Base-by-base conservation (phyloP, 2,888 invertebrate genomes). In the Brachyptera risi region DNA sequence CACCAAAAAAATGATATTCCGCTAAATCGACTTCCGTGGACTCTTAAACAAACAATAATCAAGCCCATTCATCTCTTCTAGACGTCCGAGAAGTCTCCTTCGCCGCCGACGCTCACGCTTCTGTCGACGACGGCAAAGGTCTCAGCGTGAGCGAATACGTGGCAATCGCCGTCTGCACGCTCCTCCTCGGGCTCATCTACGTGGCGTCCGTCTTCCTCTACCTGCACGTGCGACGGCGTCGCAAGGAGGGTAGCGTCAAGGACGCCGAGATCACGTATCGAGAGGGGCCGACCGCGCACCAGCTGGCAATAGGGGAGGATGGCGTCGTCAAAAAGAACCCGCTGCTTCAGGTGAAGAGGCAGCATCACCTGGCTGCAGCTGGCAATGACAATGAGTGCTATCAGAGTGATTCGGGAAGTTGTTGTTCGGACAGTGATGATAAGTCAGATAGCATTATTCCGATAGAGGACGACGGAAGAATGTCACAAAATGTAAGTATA, bases 141-240 rank as follows among this genome's bases (percentile, higher is more conserved):
- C 79, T 92, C 62, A 83, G 85, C 23, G 79, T 86, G 13, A 81
- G 86, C 9, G 92, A 92, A 75, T 92, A 92, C 70, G 83, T 91
- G 19, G 90, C 90, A 0, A 91, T 93, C 61, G 92, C 89, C 27
- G 81, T 91, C 50, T 90, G 90, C 68, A 89, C 92, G 17, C 79
- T 92, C 17, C 78, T 92, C n/a, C 78, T 93, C n/a, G 92, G 91
- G 0, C 79, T 92, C 31, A 88, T 92, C 68, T 93, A 93, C 74
- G 88, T 92, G 17, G 88, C 90, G 0, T 92, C 92, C 3, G 89
- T 92, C 21, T 87, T 91, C 63, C 79, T 92, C 13, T 93, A 91
- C 71, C 73, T 93, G 49, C 89, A 90, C 72, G 83, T 90, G 66
- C 81, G 88, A 68, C 88, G 84, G 73, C 79, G 84, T 40, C 19